Evolutionary conservation across 37 sponge, comb jelly and placozoan species (phyloP), one percentile per base, ranked within the genome.

Genomic region (Theonella swinhoei): DNA sequence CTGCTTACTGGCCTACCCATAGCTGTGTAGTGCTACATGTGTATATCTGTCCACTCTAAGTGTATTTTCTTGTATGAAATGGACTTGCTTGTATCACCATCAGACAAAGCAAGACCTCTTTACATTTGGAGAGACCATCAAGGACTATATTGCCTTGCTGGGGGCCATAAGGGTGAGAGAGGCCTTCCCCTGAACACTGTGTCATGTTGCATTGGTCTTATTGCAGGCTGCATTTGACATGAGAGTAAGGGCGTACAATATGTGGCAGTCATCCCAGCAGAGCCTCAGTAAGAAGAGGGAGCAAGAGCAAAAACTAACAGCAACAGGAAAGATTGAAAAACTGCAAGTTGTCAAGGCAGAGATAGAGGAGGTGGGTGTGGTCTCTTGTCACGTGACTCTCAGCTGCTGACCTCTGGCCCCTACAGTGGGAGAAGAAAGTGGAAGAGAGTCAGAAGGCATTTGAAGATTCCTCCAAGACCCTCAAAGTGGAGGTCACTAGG

Each of bases 201-300:
- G 7, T 47, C 11, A 47, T 47, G 54, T 14, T 47, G 54, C 26
- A 0, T 31, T 58, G 35, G 32, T 40, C 68, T 38, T 31, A 8
- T n/a, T 76, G 58, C 83, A 97, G 93, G 68, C 67, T 32, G 70
- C 73, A 20, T 97, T 97, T 75, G 73, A 92, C 29, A 58, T 70
- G 77, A 86, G 99, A n/a, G 93, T 84, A 14, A 99, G 92, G 85
- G 80, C 77, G 8, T 94, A 81, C 79, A 79, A 79, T 66, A 64
- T 70, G 24, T 96, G 95, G 95, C 82, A 85, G 38, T 70, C 40
- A 34, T 83, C 95, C 3, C 97, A 99, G 87, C 82, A 68, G 31
- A 92, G 89, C 9, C 88, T 99, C 30, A 69, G 79, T 38, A 99
- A 93, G 81, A 96, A 96, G 90, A 90, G 91, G 73, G 99, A 99